A percentile compares a stretch with the other conserved stretches of the same genome.
These are phyloP conservation scores for Podarcis raffonei DNA, from an alignment of 2,113 vertebrate genomes.

Conservation along the genomic window DNA sequence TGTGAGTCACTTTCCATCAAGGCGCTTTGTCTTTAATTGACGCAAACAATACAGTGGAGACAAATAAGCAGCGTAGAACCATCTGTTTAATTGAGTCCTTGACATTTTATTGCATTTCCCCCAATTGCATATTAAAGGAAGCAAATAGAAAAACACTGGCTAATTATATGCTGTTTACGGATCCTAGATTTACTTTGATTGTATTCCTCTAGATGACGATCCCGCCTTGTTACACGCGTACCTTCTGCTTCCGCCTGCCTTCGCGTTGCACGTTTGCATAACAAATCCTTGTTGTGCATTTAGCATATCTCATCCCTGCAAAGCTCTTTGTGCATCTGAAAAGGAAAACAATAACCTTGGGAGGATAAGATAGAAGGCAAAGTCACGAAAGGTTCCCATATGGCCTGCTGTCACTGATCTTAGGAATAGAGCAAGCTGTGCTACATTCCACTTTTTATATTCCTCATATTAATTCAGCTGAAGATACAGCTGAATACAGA, in stretches of 20 bases:
- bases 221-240: conserved; percentile 14
- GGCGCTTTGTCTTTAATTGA: conserved; percentile 72
- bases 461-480: not conserved
- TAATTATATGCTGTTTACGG: conserved; percentile 85
- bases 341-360: not conserved
- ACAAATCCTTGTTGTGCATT: not conserved
- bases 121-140: conserved; percentile 83
- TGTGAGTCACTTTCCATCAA: conserved; percentile 77
- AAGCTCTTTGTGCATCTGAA: not conserved
- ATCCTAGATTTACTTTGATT: conserved; percentile 71
- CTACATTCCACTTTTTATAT: not conserved
- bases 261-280: not conserved
- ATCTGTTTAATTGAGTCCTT: conserved; percentile 85
- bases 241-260: conserved; percentile 46
- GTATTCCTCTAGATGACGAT: conserved; percentile 65
- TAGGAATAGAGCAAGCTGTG: not conserved
- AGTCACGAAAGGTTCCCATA: not conserved
- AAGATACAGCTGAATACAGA: not conserved
- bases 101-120: conserved; percentile 84
- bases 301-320: not conserved
- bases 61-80: conserved; percentile 78
- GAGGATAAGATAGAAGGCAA: not conserved
- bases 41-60: conserved; percentile 73
- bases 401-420: not conserved
- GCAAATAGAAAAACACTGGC: conserved; percentile 80